Conservation (phyloP, 2,797 vertebrate species). For the Poeciliopsis paucimaculata region DNA sequence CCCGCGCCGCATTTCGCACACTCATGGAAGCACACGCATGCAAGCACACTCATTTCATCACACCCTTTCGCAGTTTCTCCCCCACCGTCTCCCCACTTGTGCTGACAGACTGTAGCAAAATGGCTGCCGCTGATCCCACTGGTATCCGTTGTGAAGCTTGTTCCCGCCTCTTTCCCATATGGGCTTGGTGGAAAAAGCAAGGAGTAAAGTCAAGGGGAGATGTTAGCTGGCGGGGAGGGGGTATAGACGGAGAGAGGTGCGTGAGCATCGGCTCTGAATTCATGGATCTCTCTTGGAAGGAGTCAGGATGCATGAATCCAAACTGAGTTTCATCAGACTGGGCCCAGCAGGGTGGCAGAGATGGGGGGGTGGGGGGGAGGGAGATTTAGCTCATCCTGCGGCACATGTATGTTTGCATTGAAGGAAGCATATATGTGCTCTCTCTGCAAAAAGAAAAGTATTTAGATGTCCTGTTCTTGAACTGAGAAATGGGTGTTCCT, state of each 20-base stretch:
- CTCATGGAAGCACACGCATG: slow-evolving; percentile 34
- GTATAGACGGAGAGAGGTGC: slow-evolving; percentile 36
- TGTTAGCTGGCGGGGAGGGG: neutral
- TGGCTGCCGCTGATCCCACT: slow-evolving; percentile 72
- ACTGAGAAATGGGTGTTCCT: slow-evolving; percentile 23
- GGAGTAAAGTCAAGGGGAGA: slow-evolving; percentile 20
- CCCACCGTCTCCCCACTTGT: slow-evolving; percentile 42
- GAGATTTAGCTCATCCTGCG: slow-evolving; percentile 61
- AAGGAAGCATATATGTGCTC: slow-evolving; percentile 73
- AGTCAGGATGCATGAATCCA: slow-evolving; percentile 73
- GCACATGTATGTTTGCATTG: slow-evolving; percentile 77
- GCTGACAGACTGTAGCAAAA: slow-evolving; percentile 77
- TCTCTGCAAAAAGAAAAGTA: slow-evolving; percentile 26
- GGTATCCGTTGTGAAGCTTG: slow-evolving; percentile 55
- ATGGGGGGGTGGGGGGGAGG: slow-evolving; percentile 5
- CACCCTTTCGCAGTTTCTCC: slow-evolving; percentile 30
- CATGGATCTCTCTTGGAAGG: slow-evolving; percentile 63
- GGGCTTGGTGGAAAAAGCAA: slow-evolving; percentile 38
- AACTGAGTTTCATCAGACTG: slow-evolving; percentile 44
- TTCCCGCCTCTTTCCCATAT: slow-evolving; percentile 32
- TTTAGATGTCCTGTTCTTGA: slow-evolving; percentile 33
- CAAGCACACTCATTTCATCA: slow-evolving; percentile 32
- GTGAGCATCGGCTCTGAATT: slow-evolving; percentile 56
- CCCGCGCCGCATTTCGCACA: slow-evolving; percentile 26
- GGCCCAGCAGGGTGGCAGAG: slow-evolving; percentile 48